Conservation (phyloP, 2,113 vertebrate species). For the Cephalophus harveyi region DNA sequence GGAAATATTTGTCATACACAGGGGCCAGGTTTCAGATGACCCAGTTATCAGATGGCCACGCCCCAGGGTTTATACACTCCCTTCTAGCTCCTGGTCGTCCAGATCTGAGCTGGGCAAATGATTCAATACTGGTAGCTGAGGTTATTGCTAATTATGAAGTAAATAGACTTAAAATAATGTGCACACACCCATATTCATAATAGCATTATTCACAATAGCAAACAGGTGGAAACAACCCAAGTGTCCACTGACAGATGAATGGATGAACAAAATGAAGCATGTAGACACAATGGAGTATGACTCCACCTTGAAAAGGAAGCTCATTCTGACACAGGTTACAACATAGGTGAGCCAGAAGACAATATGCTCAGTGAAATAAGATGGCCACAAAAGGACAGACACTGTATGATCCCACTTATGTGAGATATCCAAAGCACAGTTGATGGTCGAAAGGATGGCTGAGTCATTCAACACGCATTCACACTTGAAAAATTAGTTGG, state of each 20-base stretch:
- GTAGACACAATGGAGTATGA: not conserved
- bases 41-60: not conserved
- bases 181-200: not conserved
- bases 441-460: not conserved
- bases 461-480: not conserved
- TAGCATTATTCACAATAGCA: not conserved
- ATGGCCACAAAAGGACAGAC: not conserved
- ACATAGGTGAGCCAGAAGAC: not conserved
- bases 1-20: not conserved
- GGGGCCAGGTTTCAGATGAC: not conserved
- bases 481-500: not conserved
- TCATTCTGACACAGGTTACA: not conserved
- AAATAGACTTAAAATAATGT: not conserved
- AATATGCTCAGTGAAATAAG: not conserved
- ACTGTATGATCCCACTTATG: not conserved
- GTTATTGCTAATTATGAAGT: not conserved
- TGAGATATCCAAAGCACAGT: accelerated
- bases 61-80: not conserved
- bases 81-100: not conserved
- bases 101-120: not conserved
- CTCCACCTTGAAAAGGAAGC: not conserved
- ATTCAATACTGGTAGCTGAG: not conserved
- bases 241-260: no score
- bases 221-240: not conserved
- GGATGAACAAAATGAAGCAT: not conserved